A percentile compares a stretch with the other conserved stretches of the same genome.
These are phyloP conservation scores for Agrypnus murinus DNA, from an alignment of 2,888 invertebrate species.

Conservation along the genomic window DNA sequence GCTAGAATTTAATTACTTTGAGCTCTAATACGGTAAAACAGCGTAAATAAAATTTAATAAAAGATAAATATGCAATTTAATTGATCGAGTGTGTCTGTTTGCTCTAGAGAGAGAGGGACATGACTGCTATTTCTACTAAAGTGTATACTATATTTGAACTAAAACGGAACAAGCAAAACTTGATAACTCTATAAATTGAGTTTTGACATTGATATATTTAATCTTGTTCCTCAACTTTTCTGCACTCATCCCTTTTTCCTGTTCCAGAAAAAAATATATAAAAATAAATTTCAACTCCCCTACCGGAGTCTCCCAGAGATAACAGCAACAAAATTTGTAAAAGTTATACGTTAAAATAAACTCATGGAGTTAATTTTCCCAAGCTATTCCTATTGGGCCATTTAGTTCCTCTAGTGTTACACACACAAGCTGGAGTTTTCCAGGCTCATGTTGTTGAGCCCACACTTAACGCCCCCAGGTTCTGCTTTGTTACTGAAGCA, in stretches of 20 bases:
- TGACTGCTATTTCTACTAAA: too few relatives aligned
- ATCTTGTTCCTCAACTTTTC: background rate
- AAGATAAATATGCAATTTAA: constrained; percentile 1
- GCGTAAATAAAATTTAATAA: too few relatives aligned
- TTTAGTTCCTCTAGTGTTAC: constrained; percentile 18
- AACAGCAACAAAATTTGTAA: too few relatives aligned
- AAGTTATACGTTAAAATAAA: too few relatives aligned
- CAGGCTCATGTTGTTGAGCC: constrained; percentile 14
- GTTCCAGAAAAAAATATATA: too few relatives aligned
- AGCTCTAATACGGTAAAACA: too few relatives aligned
- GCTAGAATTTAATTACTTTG: too few relatives aligned
- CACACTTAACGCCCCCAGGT: constrained; percentile 29
- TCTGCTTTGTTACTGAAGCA: constrained; percentile 40
- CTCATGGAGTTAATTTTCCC: constrained; percentile 5
- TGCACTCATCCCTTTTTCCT: too few relatives aligned
- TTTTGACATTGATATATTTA: constrained; percentile 8
- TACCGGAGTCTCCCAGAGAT: too few relatives aligned
- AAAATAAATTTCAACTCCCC: too few relatives aligned
- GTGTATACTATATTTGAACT: too few relatives aligned
- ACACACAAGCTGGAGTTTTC: constrained; percentile 4
- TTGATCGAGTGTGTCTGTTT: constrained; percentile 2
- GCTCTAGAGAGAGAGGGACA: background rate
- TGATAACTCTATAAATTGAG: constrained; percentile 23
- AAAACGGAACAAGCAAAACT: constrained; percentile 5
- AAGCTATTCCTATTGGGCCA: constrained; percentile 20